Evolutionary conservation across 2,797 vertebrate genomes (phyloP).

Genomic region (Amniataba percoides): DNA sequence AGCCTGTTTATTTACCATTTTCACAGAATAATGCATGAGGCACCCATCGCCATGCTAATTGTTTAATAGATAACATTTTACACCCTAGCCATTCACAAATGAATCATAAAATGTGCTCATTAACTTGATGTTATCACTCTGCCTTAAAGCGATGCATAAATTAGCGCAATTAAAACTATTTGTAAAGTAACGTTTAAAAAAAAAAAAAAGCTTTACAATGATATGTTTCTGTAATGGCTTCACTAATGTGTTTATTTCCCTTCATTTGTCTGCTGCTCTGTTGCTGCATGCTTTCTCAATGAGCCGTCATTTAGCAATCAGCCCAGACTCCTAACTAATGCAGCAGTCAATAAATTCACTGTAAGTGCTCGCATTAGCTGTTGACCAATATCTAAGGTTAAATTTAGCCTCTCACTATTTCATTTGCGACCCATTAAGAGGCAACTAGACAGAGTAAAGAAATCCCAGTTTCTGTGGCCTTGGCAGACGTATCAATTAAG

Average conservation of each 20-base stretch:
- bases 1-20: not conserved
- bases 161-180: not conserved
- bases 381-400: conserved; percentile 18
- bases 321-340: not conserved
- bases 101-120: not conserved
- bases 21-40: not conserved
- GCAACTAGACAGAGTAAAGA: not conserved
- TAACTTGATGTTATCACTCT: conserved; percentile 1
- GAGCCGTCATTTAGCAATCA: conserved; percentile 24
- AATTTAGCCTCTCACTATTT: conserved; percentile 32
- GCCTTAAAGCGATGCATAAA: not conserved
- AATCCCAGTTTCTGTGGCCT: conserved; percentile 17
- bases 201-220: not conserved
- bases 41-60: not conserved
- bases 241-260: not conserved
- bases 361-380: not conserved
- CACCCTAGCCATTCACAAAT: not conserved
- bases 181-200: not conserved
- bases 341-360: conserved; percentile 14
- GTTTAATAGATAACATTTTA: not conserved
- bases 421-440: conserved; percentile 24
- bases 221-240: not conserved
- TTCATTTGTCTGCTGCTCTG: not conserved
- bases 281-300: not conserved
- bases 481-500: conserved; percentile 41